Percentiles rank a stretch among this genome's conserved stretches.
Conservation (phyloP, 2,888 invertebrate genomes). For the Macrosiphum euphorbiae region DNA sequence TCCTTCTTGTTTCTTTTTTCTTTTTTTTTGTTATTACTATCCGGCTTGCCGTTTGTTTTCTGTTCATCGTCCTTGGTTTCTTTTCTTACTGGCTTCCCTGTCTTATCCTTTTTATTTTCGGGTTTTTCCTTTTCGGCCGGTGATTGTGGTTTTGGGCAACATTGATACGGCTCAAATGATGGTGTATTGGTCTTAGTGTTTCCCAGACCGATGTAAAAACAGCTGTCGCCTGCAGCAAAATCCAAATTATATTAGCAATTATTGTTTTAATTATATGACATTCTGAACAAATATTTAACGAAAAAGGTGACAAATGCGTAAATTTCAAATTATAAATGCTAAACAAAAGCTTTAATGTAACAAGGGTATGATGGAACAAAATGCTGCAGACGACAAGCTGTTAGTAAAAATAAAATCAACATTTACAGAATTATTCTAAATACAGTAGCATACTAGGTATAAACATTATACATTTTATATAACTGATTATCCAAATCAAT, state of each 20-base stretch:
- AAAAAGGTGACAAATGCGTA: constrained; percentile 46
- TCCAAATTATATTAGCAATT: constrained; percentile 64
- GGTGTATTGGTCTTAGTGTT: constrained; percentile 84
- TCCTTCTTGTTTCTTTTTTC: constrained; percentile 88
- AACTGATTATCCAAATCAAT: background rate
- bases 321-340: constrained; percentile 52
- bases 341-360: constrained; percentile 55
- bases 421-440: constrained; percentile 51
- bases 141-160: constrained; percentile 78
- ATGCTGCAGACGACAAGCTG: constrained; percentile 65
- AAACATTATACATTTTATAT: background rate
- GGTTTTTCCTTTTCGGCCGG: constrained; percentile 22
- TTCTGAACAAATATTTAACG: constrained; percentile 41
- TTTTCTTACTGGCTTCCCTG: constrained; percentile 76
- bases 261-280: constrained; percentile 36
- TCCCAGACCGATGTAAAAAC: constrained; percentile 96
- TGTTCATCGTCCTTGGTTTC: constrained; percentile 58
- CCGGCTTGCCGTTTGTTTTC: constrained; percentile 67
- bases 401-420: constrained; percentile 63
- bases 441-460: constrained; percentile 33
- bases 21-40: constrained; percentile 70
- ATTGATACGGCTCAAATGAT: constrained; percentile 90
- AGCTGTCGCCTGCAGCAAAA: constrained; percentile 90
- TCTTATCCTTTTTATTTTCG: constrained; percentile 79
- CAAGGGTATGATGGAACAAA: constrained; percentile 52